Evolutionary conservation across 2,113 vertebrate species (phyloP), one percentile per base, ranked within the genome.

Genomic region (Passerina amoena): DNA sequence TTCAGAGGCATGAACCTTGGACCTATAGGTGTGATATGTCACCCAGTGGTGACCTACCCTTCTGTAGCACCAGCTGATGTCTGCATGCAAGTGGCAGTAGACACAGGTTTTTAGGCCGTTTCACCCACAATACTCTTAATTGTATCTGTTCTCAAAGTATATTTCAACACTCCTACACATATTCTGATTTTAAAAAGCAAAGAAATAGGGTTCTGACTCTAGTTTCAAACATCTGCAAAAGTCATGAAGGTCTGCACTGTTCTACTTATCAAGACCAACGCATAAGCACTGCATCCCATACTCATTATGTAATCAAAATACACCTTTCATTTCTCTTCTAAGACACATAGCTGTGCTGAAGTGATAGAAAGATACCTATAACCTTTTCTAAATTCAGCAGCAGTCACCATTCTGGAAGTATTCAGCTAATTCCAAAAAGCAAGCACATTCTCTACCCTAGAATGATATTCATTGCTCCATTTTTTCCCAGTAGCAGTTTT

Each of bases 1-100:
- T 53, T 86, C 44, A 76, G n/a, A 79, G 22, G 24, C 37, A 48
- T 37, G 22, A 37, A 12, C 8, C 11, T 57, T 12, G 21, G 31
- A 40, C 16, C 14, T 16, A 14, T 0, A 35, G 16, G 42, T 1
- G 1, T 24, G 71, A 14, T 6, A 25, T 1, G 7, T 71, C 21
- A 75, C 14, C 11, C 54, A 13, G 15, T 13, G 22, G 30, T 66
- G 19, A 57, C 16, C 40, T 35, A 8, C 18, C 35, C 15, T 37
- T 61, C 56, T 59, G 54, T 7, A 75, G 70, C 28, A 87, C 53
- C 20, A 50, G 38, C 25, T 70, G 42, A 59, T 37, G 22, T 37
- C 31, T 84, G 19, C 69, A 54, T 23, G n/a, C 3, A 72, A 47
- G 28, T 30, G 37, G 28, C 48, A 69, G 42, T 1, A 53, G 11